Base-by-base conservation (phyloP, 2,797 vertebrate genomes). In the Siniperca scherzeri region DNA sequence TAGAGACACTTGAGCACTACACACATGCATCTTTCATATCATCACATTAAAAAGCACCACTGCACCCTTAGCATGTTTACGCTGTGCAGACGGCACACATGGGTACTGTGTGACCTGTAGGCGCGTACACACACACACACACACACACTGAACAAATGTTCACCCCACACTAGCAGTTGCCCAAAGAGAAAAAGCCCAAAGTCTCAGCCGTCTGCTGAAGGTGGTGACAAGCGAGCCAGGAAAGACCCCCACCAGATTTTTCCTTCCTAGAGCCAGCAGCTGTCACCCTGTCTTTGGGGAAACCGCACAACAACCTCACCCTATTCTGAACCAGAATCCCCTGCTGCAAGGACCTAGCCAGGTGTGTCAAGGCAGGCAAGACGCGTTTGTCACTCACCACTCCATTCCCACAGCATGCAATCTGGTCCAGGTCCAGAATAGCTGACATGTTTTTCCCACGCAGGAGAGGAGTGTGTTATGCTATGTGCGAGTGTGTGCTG, bases 391-490 rank as follows among this genome's bases (percentile, higher is more conserved):
- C 91, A 96, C 96, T 96, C 95, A 96, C 96, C 96, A 93, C 93
- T 92, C 88, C 96, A 87, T 94, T 94, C 87, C 93, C 95, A 91
- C 92, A 92, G 93, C 92, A 95, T 83, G 94, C 93, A 90, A 96
- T 95, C 92, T 95, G 96, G 91, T 96, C 95, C 94, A 96, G 94
- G 86, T 96, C 96, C 93, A 96, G 91, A 93, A 96, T 85, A 88
- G 95, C 93, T 92, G 95, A 95, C 96, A 96, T 96, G 92, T 92
- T 94, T 93, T 88, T 94, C 93, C 92, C 94, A 93, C 88, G 86
- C 86, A 88, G 92, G 84, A 94, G 87, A 93, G 81, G 80, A 90
- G 89, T 73, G 89, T 93, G 93, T 92, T 92, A 88, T 91, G 93
- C 87, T 94, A 90, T 90, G 89, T 85, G 87, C 65, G 53, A 90